Evolutionary conservation across 1,140 invertebrate genomes (phyloP).

Genomic region (Pemphigus obesinymphae): DNA sequence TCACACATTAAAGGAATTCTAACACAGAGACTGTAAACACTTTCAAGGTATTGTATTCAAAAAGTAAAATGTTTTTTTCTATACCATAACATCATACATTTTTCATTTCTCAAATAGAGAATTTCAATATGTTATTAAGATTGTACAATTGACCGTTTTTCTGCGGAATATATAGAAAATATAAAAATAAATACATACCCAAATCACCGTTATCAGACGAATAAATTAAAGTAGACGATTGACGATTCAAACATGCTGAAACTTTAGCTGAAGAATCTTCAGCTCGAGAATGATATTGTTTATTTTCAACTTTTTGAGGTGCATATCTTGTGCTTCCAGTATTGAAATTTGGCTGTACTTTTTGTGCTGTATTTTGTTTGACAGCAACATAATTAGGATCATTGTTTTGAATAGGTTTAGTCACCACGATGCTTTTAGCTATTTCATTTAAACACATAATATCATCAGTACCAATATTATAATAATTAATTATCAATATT

Average conservation of each 20-base stretch:
- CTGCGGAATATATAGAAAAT: no score
- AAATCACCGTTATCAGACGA: constrained; percentile 63
- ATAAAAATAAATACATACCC: no score
- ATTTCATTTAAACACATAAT: not conserved
- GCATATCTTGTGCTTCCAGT: not conserved
- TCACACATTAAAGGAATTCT: no score
- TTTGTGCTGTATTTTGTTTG: not conserved
- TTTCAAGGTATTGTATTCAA: no score
- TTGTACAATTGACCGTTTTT: no score
- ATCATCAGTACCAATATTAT: no score
- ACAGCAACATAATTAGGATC: not conserved
- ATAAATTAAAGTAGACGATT: constrained; percentile 75
- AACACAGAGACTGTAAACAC: no score
- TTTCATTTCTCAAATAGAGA: no score
- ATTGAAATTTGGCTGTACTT: not conserved
- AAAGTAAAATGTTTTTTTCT: no score
- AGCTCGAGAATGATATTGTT: not conserved
- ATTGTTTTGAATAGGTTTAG: not conserved
- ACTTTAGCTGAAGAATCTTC: constrained; percentile 46
- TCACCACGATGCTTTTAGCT: not conserved
- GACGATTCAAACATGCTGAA: constrained; percentile 68
- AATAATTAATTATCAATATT: not conserved
- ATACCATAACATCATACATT: no score
- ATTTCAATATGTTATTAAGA: no score
- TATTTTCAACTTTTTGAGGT: not conserved